Evolutionary conservation across 2,888 invertebrate genomes (phyloP).

Genomic region (Napeogenes sylphis): DNA sequence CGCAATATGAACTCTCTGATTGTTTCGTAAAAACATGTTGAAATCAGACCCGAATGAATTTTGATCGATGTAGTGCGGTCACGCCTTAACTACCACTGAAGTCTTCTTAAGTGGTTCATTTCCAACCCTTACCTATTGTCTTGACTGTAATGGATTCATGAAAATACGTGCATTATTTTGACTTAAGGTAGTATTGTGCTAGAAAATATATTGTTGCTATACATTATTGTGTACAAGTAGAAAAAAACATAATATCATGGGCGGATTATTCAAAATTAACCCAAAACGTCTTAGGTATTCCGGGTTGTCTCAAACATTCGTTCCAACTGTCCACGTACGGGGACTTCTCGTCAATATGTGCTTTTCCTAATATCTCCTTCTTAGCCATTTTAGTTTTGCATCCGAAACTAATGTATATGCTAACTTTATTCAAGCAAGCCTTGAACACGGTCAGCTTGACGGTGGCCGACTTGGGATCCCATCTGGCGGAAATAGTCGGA

Average conservation of each 20-base stretch:
- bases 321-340: conserved; percentile 79
- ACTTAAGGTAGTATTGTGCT: no score
- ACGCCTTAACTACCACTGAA: no score
- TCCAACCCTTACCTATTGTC: no score
- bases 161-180: no score
- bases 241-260: background rate
- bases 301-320: conserved; percentile 76
- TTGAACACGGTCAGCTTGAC: conserved; percentile 80
- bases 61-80: no score
- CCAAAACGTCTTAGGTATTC: conserved; percentile 78
- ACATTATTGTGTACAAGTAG: no score
- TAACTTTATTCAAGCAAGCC: conserved; percentile 79
- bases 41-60: no score
- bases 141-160: no score
- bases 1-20: no score
- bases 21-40: no score
- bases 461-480: conserved; percentile 81
- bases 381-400: conserved; percentile 83
- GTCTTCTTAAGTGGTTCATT: no score
- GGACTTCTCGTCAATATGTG: conserved; percentile 80
- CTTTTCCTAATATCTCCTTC: conserved; percentile 82
- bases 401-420: conserved; percentile 81
- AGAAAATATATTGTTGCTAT: no score
- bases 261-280: conserved; percentile 67
- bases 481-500: conserved; percentile 86